These are phyloP conservation scores for Didymodactylos carnosus DNA, from an alignment of 2,888 invertebrate genomes.

Conservation along the genomic window DNA sequence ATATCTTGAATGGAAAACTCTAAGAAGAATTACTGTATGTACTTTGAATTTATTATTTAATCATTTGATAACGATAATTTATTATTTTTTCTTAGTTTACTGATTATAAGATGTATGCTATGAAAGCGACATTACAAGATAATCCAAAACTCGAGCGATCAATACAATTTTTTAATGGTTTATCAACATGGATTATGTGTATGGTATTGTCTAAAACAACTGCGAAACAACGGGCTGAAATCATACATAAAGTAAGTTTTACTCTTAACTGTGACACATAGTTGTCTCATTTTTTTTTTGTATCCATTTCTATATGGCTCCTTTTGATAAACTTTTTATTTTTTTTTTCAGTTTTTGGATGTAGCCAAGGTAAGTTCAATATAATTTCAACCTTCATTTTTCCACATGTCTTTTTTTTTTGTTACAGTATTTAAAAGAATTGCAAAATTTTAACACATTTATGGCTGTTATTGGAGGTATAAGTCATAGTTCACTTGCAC, in stretches of 20 bases:
- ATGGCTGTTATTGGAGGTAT: slow-evolving; percentile 44
- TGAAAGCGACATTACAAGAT: slow-evolving; percentile 36
- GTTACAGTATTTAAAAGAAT: slow-evolving; percentile 30
- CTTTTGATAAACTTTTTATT: no score
- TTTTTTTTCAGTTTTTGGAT: no score
- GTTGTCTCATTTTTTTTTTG: no score
- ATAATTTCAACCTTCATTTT: neutral
- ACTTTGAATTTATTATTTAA: neutral
- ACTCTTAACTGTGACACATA: no score
- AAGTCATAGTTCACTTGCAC: slow-evolving; percentile 40
- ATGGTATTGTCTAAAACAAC: slow-evolving; percentile 41
- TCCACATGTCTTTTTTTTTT: neutral
- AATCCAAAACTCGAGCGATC: slow-evolving; percentile 40
- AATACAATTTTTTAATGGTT: slow-evolving; percentile 41
- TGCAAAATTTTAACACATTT: slow-evolving; percentile 42
- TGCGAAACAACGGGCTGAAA: slow-evolving; percentile 40
- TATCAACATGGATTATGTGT: slow-evolving; percentile 44
- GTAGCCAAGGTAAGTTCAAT: slow-evolving; percentile 37
- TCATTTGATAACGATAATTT: neutral
- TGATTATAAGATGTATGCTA: slow-evolving; percentile 41
- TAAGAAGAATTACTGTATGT: slow-evolving; percentile 40
- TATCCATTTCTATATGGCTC: no score
- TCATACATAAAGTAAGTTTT: slow-evolving; percentile 41
- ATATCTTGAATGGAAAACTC: slow-evolving; percentile 40
- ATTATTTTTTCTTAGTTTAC: slow-evolving; percentile 33